phyloP scores from a whole-genome alignment of 2,797 vertebrate species.

The Chiloscyllium punctatum region DNA sequence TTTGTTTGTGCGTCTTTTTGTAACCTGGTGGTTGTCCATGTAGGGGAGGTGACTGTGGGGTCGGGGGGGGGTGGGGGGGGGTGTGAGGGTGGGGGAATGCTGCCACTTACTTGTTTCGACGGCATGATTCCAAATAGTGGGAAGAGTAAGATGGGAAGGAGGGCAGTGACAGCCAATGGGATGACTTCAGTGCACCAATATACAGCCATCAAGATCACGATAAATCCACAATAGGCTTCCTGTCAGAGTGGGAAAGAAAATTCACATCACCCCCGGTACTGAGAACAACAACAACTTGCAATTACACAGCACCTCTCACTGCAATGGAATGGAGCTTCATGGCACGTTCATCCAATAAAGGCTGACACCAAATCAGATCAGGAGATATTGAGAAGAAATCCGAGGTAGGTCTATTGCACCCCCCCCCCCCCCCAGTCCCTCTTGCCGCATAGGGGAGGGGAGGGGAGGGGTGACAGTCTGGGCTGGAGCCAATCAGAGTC shows the following conservation, averaged over 20 bases:
- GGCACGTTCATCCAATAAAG: neutral
- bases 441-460: too few relatives aligned
- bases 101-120: conserved; percentile 70
- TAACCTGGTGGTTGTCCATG: neutral
- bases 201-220: conserved; percentile 85
- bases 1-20: neutral
- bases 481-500: too few relatives aligned
- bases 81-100: neutral
- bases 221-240: conserved; percentile 81
- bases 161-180: conserved; percentile 79
- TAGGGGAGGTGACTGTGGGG: neutral
- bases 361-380: neutral
- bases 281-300: neutral
- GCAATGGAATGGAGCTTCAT: neutral
- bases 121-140: conserved; percentile 81
- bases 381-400: too few relatives aligned
- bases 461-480: too few relatives aligned
- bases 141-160: conserved; percentile 82
- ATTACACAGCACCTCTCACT: neutral
- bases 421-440: too few relatives aligned
- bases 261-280: neutral
- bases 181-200: conserved; percentile 95
- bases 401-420: neutral
- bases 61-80: neutral
- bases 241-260: conserved; percentile 47